Evolutionary conservation across 1,140 invertebrate genomes (phyloP).

Genomic region (Aphelenchoides besseyi): DNA sequence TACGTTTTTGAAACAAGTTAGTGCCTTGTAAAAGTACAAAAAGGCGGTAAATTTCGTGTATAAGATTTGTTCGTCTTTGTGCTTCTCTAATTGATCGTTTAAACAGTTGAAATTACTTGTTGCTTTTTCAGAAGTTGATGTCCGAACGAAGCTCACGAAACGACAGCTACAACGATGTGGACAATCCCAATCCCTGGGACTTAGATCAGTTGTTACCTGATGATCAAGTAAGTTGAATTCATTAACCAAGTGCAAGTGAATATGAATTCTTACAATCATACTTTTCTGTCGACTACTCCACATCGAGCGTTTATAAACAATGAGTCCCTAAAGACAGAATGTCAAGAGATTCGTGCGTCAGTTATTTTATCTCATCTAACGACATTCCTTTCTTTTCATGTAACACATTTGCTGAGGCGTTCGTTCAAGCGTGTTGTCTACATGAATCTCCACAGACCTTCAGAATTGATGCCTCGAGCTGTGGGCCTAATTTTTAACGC

Average conservation of each 20-base stretch:
- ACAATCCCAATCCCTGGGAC: constrained; percentile 33
- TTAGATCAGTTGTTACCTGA: constrained; percentile 34
- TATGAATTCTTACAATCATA: not conserved
- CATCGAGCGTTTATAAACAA: not conserved
- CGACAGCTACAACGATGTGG: not conserved
- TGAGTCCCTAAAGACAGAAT: not conserved
- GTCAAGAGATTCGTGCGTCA: constrained; percentile 1
- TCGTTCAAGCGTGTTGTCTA: constrained; percentile 1
- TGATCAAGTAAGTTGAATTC: constrained; percentile 31
- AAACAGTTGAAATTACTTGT: not conserved
- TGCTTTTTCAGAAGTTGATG: constrained; percentile 4
- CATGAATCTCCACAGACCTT: not conserved
- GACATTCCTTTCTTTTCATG: not conserved
- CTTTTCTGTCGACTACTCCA: not conserved
- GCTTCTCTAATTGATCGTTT: not conserved
- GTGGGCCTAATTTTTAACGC: constrained; percentile 6
- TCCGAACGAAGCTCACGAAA: constrained; percentile 8
- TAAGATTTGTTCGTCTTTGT: not conserved
- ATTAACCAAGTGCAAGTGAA: not conserved
- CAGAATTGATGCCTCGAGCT: not conserved
- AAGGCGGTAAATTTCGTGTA: too few species aligned
- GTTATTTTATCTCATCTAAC: constrained; percentile 1
- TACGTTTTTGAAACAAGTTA: too few species aligned
- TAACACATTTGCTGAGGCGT: not conserved
- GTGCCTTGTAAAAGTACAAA: too few species aligned